Base-by-base conservation (phyloP, 2,113 vertebrate species). In the Taurulus bubalis region DNA sequence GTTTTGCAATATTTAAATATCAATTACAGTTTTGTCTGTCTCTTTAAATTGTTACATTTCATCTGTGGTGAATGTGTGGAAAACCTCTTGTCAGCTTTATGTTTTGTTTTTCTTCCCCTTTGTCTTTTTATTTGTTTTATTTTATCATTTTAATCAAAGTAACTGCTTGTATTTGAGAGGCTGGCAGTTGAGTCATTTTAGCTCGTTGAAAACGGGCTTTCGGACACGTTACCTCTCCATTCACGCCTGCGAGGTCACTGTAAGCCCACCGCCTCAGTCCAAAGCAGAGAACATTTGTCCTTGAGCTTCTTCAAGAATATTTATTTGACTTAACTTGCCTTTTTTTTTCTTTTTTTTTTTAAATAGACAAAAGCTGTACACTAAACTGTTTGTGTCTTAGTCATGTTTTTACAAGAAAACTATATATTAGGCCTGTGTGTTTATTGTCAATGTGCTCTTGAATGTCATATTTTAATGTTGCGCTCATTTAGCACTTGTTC, bases 1-100 rank as follows among this genome's bases (percentile, higher is more conserved):
- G 84, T 90, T 91, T 88, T 87, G 77, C 85, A 73, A 90, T 90
- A 89, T 90, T 92, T 89, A 87, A 92, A 91, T 82, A 85, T 92
- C 77, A 77, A 85, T 83, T 83, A 81, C 85, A 80, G 69, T 88
- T 83, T 51, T 64, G 60, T 90, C 80, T 77, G 75, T 87, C 88
- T 80, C 79, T 85, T 89, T 79, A 79, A 89, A 89, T 80, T 79
- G 81, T 89, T 83, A 66, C 72, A 60, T 85, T 89, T 90, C 67
- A 85, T 89, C 64, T 77, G 72, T 83, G 51, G 58, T 74, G 71
- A 88, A 84, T 82, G 87, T 86, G 73, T 83, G 75, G n/a, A 77
- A 36, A 66, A 84, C 55, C 68, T 83, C 36, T 36, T 74, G 51
- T 87, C 70, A 51, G 26, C 67, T 42, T 84, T 68, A 38, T 30